Percentiles rank a stretch among this genome's conserved stretches.
phyloP scores from a whole-genome alignment of 2,888 invertebrate species.

The Diachrysia chrysitis region DNA sequence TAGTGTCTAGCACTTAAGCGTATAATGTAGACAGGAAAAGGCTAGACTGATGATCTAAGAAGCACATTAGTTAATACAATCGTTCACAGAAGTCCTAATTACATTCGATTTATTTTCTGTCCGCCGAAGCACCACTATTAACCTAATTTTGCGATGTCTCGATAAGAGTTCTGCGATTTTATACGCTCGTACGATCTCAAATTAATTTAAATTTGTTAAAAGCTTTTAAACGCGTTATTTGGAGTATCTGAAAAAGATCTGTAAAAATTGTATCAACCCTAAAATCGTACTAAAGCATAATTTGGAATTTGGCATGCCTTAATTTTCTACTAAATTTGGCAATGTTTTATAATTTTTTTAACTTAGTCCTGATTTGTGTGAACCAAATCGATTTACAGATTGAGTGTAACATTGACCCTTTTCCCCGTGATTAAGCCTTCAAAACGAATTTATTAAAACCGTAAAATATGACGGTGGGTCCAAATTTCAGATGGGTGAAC shows the following conservation, averaged over 20 bases:
- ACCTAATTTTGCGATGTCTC: conserved; percentile 51
- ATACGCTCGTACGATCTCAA: conserved; percentile 27
- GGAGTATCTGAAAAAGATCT: not conserved
- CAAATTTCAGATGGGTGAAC: not conserved
- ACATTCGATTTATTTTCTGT: conserved; percentile 39
- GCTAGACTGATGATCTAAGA: conserved; percentile 8
- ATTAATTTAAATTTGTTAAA: conserved; percentile 45
- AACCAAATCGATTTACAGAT: conserved; percentile 12
- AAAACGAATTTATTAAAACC: not conserved
- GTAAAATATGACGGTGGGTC: not conserved
- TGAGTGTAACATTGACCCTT: conserved; percentile 29
- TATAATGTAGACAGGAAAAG: not conserved
- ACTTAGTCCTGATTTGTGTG: conserved; percentile 7
- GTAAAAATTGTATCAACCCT: not conserved
- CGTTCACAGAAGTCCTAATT: conserved; percentile 36
- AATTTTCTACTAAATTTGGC: too few relatives aligned
- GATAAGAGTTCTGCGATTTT: conserved; percentile 19
- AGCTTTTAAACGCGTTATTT: conserved; percentile 28
- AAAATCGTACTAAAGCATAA: not conserved
- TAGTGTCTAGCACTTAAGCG: not conserved
- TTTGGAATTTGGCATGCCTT: not conserved
- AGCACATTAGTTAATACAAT: conserved; percentile 32
- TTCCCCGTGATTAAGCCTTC: not conserved
- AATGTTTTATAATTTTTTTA: too few relatives aligned
- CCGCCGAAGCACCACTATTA: conserved; percentile 41